Evolutionary conservation across 2,797 vertebrate genomes (phyloP), one percentile per base, ranked within the genome.

Genomic region (Pelochelys cantorii): DNA sequence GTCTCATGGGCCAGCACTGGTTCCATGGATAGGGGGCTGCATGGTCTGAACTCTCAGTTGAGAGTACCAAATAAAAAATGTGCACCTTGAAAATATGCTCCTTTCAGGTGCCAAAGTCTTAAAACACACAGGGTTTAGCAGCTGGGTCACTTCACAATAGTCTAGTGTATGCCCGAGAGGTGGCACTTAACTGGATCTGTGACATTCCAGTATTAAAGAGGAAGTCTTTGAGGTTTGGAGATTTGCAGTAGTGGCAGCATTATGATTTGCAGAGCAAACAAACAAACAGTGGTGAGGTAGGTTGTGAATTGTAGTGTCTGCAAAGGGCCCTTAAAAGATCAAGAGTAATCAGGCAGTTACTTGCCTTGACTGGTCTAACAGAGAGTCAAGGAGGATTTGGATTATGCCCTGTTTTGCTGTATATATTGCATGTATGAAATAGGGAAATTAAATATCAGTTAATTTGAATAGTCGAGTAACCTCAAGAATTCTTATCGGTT

Each of bases 231-330:
- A 42, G 79, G 12, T 2, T 85, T 87, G 68, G 13, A 53, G 23
- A 77, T 29, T 59, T 81, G 29, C 10, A 22, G 82, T 87, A 65
- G 86, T 34, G 53, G 22, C 0, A 1, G 7, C 92, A 71, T 82
- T 65, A 5, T 18, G 60, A 0, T 91, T 65, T 82, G n/a, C 56
- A 7, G 22, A 22, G 10, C 52, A 11, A 48, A 31, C 9, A 85
- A 88, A 11, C 80, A 34, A 18, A 0, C 3, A 84, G 23, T 79
- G 31, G 75, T 71, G 13, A 48, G 65, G 20, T 31, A 82, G 90
- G 71, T 5, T 31, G 1, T 68, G 27, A 23, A 4, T 54, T 54
- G 8, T 23, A 62, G 31, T 2, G 18, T 34, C 1, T 5, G 2
- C 6, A 14, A 65, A 68, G 54, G 60, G 29, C 54, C 56, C 8